Base-by-base conservation (phyloP, 2,888 invertebrate species). In the Drosophila mayaguana region DNA sequence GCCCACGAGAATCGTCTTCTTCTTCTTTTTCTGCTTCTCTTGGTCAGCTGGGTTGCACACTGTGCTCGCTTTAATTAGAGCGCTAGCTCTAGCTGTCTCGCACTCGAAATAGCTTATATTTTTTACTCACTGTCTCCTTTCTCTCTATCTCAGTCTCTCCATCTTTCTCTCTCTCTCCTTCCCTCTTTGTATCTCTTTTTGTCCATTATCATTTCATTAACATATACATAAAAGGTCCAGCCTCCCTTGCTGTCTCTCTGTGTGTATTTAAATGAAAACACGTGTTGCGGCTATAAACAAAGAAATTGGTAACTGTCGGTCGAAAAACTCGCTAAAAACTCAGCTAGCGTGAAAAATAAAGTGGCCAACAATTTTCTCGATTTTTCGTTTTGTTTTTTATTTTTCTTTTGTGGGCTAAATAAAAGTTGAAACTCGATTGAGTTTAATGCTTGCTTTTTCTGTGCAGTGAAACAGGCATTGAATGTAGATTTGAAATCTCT, bases 261-360 rank as follows among this genome's bases (percentile, higher is more conserved):
- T 64, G 42, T 48, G 45, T 38, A 6, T 16, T 73, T 72, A 80
- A 88, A 83, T 83, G 79, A 70, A 80, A 83, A 83, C 85, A 86
- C 90, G 90, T 89, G 90, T 86, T 90, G 83, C 65, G 81, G 75
- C 79, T 76, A 86, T 89, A 89, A 88, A 86, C 88, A 88, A 84
- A 85, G 78, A 80, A 88, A 88, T 88, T 86, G 77, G 78, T 76
- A 78, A 80, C 61, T 65, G 68, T 48, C 62, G 64, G 59, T 54
- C 68, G 65, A 66, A 60, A 65, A 73, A 53, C 48, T 69, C 22
- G 46, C 43, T 40, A 64, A 59, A 68, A 76, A 57, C 45, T 75
- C 48, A 59, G 14, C 64, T 36, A 78, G 62, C 80, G 63, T 78
- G 63, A 62, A 78, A 75, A 76, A 64, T 18, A 59, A 40, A 60